Evolutionary conservation across 2,797 vertebrate species (phyloP).

Genomic region (Margarornis squamiger): DNA sequence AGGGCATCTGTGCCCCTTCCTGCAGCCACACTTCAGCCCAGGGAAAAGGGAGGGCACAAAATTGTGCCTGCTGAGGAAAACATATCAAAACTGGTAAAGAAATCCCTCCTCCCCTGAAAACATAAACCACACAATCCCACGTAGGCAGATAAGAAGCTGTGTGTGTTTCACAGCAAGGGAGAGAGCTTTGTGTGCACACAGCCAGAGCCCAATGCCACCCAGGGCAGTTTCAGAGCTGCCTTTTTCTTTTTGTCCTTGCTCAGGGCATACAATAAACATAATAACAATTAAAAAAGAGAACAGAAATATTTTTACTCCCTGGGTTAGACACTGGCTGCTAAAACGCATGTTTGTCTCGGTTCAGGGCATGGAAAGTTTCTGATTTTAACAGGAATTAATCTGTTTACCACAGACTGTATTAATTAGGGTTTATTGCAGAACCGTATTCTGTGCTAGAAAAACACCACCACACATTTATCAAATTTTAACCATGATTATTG

Average conservation of each 20-base stretch:
- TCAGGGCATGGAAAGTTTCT: conserved; percentile 61
- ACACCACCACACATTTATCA: conserved; percentile 59
- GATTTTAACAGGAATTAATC: conserved; percentile 64
- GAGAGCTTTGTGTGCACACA: background rate
- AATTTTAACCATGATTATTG: conserved; percentile 61
- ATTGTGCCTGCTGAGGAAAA: background rate
- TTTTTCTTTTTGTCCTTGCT: background rate
- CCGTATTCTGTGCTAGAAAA: conserved; percentile 44
- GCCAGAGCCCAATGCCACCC: background rate
- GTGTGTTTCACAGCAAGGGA: background rate
- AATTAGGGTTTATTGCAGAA: conserved; percentile 53
- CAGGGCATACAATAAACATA: background rate
- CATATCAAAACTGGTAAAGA: background rate
- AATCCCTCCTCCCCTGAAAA: background rate
- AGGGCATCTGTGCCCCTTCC: background rate
- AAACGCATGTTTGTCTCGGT: conserved; percentile 17
- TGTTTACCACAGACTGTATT: conserved; percentile 56
- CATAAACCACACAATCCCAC: background rate
- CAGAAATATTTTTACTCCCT: background rate
- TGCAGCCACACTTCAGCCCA: fast-evolving
- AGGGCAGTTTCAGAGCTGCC: background rate
- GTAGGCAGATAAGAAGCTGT: background rate
- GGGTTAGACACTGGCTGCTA: conserved; percentile 24
- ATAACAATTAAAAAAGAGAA: background rate
- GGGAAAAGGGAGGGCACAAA: background rate